These are phyloP conservation scores for Heliothis virescens DNA, from an alignment of 1,140 invertebrate species.

Conservation along the genomic window DNA sequence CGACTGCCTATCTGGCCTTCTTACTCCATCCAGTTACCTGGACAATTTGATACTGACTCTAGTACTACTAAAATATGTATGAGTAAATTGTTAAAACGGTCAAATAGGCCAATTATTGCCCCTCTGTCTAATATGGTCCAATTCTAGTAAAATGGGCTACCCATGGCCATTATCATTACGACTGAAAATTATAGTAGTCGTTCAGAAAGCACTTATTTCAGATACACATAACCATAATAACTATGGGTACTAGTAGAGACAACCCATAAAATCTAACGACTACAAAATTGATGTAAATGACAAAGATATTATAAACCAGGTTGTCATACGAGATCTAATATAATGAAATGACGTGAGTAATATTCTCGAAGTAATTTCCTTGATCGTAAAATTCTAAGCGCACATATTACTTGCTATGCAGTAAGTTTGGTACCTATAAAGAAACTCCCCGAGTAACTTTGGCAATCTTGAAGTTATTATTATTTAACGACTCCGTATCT, in stretches of 20 bases:
- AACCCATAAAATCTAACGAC: conserved; percentile 38
- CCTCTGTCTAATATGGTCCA: too few species aligned
- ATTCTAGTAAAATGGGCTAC: not conserved
- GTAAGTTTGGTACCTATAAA: conserved; percentile 43
- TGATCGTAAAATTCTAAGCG: conserved; percentile 46
- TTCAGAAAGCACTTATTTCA: not conserved
- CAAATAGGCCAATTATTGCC: not conserved
- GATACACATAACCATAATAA: conserved; percentile 1
- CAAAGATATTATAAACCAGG: conserved; percentile 36
- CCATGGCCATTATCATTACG: conserved; percentile 11
- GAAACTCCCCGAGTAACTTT: conserved; percentile 47
- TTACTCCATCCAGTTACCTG: too few species aligned
- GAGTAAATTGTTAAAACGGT: not conserved
- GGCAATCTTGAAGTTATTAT: conserved; percentile 48
- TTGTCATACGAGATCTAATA: conserved; percentile 43
- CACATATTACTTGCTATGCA: conserved; percentile 44
- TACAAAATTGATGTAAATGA: conserved; percentile 42
- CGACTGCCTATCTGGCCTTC: too few species aligned
- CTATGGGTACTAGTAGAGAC: not conserved
- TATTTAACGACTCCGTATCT: conserved; percentile 36
- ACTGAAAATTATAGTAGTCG: conserved; percentile 5
- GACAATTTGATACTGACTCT: too few species aligned
- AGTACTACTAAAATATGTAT: too few species aligned
- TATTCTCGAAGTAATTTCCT: conserved; percentile 47
- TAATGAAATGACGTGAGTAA: conserved; percentile 47